phyloP scores from a whole-genome alignment of 2,113 vertebrate species.

The Axis porcinus region DNA sequence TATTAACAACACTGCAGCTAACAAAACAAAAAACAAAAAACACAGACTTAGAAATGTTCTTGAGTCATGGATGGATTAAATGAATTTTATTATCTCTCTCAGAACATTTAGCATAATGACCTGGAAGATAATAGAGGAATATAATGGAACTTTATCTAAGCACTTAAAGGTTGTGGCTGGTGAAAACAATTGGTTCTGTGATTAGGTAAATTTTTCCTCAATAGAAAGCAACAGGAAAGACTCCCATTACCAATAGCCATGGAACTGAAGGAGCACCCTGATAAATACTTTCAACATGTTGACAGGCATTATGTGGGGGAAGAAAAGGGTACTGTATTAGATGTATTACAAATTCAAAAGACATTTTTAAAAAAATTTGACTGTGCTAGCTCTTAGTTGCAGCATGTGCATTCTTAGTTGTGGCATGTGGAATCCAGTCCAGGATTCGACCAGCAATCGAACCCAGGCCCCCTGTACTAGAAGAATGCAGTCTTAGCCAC shows the following conservation, averaged over 20 bases:
- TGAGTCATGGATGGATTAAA: constrained; percentile 15
- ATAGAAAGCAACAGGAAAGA: background rate
- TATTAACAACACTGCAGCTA: background rate
- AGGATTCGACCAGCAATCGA: background rate
- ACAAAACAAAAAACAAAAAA: background rate
- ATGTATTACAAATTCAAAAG: background rate
- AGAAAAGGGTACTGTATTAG: background rate
- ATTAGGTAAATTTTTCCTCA: background rate
- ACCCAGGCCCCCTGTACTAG: background rate
- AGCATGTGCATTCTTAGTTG: background rate
- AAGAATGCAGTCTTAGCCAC: background rate
- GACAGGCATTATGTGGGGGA: background rate
- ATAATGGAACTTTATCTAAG: background rate
- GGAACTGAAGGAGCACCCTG: background rate
- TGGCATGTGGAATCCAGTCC: background rate
- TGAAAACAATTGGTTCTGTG: background rate
- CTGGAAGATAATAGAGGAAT: background rate
- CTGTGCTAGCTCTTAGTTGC: background rate
- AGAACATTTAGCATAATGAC: background rate
- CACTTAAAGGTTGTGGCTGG: background rate
- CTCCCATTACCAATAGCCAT: background rate
- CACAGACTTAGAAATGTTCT: background rate
- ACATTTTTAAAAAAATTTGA: background rate
- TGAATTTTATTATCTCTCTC: background rate
- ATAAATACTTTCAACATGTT: background rate